Base-by-base conservation (phyloP, 2,113 vertebrate genomes). In the Epinephelus fuscoguttatus region DNA sequence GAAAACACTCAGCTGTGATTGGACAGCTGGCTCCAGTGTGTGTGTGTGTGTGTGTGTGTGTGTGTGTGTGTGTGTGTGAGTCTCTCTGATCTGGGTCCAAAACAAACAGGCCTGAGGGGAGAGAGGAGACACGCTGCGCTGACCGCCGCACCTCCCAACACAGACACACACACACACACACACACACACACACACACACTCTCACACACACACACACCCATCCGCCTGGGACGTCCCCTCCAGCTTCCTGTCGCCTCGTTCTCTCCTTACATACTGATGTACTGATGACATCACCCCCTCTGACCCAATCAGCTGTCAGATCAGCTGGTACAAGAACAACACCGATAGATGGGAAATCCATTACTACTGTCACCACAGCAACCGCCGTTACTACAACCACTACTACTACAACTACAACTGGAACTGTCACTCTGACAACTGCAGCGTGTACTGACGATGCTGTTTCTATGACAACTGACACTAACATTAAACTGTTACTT, bases 91-190 rank as follows among this genome's bases (percentile, higher is more conserved):
- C 64, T 81, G 52, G 19, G 59, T 78, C 85, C 91, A 90, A 88
- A 82, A 88, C 87, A 89, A 89, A 92, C 89, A 92, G 23, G 69
- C 87, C 75, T 74, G 78, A 74, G 84, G 89, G 83, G 49, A 53
- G 63, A 78, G 86, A 85, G 91, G 87, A 90, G 84, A 88, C 84
- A 89, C 47, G 82, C 88, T 84, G 75, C 69, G 71, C 75, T 82
- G 82, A 85, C 82, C 71, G n/a, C 84, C 33, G 33, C 33, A 37
- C 33, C 33, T 37, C 33, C 49, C 6, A 13, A 52, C 59, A 33
- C 59, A 73, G 5, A 85, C 80, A 81, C 80, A 63, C 84, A 67
- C 77, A 63, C 61, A n/a, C 37, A 15, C 40, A 47, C 13, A 45
- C 37, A 15, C 40, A 23, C 21, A 13, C 60, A 30, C 25, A 62